Evolutionary conservation across 2,113 vertebrate species (phyloP), one percentile per base, ranked within the genome.

Genomic region (Chascanopsetta lugubris): DNA sequence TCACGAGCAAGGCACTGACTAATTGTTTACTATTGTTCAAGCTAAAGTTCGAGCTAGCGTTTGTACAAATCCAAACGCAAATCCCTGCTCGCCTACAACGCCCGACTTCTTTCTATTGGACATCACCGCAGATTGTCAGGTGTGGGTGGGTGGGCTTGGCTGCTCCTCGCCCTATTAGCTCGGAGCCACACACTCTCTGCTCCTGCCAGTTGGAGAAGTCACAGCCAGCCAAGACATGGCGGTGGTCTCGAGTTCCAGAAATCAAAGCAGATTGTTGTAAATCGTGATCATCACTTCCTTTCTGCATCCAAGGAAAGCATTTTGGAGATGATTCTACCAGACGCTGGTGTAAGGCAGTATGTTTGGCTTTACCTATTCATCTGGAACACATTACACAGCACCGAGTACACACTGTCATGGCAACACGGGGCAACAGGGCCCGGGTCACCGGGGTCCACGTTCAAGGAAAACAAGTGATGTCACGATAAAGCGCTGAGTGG

Each of bases 101-200:
- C 49, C 32, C 68, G 15, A 6, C 36, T 75, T 75, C 75, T 77
- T 54, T 43, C 45, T 62, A 54, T 75, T 75, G 80, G 72, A 77
- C 72, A 70, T 65, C 77, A 54, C 55, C 27, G 54, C 32, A 59
- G 61, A 80, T 74, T 78, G 79, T 84, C 81, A 88, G 88, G 85
- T 90, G 83, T 88, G 89, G 87, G 89, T 91, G 89, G 87, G 89
- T 91, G 88, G 89, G 84, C 88, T 90, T 88, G 89, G 89, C 84
- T 72, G 54, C 42, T 77, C 67, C 56, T 81, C 69, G 72, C 46
- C 51, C 79, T 78, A 78, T 88, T 81, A 77, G 82, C 77, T 69
- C 79, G 32, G 69, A 84, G 76, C 85, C 83, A 75, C 72, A 87
- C 70, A 60, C 77, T 75, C 54, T 46, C 69, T 71, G 29, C n/a